phyloP scores from a whole-genome alignment of 2,113 vertebrate genomes.

The Nothobranchius kuhntae region DNA sequence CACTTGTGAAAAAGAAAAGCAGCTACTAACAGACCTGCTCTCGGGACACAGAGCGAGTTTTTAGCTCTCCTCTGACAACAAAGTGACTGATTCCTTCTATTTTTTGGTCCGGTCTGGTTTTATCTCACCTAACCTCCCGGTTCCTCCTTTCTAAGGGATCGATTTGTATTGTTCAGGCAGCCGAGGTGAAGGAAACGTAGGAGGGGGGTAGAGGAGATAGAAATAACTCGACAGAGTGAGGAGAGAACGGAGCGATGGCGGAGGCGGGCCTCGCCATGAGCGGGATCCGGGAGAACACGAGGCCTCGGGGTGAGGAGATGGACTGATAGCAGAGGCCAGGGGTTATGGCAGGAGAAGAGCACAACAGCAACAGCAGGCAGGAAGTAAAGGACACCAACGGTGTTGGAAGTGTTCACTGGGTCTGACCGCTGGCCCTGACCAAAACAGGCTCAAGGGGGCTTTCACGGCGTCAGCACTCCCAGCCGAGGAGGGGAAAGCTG shows the following conservation, averaged over 20 bases:
- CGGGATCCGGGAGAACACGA: constrained; percentile 30
- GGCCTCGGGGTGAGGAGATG: constrained; percentile 34
- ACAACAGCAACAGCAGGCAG: constrained; percentile 23
- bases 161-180: constrained; percentile 75
- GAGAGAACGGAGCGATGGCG: constrained; percentile 36
- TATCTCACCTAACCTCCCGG: constrained; percentile 18
- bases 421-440: constrained; percentile 29
- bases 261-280: constrained; percentile 60
- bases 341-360: constrained; percentile 32
- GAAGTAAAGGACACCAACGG: constrained; percentile 6
- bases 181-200: constrained; percentile 69
- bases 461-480: not conserved
- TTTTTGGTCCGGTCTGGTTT: constrained; percentile 32
- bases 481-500: not conserved
- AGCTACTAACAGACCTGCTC: constrained; percentile 62
- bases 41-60: constrained; percentile 31
- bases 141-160: constrained; percentile 65
- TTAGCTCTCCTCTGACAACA: not conserved
- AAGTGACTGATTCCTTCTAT: constrained; percentile 2
- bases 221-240: constrained; percentile 56
- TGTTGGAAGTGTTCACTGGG: not conserved
- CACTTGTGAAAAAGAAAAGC: constrained; percentile 70
- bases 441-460: constrained; percentile 1
- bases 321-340: constrained; percentile 34
- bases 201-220: constrained; percentile 42